Base-by-base conservation (phyloP, 2,113 vertebrate genomes). In the Alaudala cheleensis region DNA sequence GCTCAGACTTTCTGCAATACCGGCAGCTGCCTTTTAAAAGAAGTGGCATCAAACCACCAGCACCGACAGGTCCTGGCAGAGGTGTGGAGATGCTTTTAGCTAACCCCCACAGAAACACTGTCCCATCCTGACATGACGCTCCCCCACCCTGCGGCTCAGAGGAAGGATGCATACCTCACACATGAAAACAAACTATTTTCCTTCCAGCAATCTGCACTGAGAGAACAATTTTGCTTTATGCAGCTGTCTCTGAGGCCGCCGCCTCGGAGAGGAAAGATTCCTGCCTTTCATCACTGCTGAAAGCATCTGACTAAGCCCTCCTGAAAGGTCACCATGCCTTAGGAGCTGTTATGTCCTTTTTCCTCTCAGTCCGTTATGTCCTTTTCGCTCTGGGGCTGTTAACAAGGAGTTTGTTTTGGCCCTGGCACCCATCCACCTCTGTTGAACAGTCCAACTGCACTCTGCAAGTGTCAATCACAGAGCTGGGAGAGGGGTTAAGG, bases 211-310 rank as follows among this genome's bases (percentile, higher is more conserved):
- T 81, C 61, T 60, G 34, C n/a, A 11, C 80, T 4, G 47, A 86
- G 69, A 86, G 69, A 86, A 80, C 50, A 77, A 47, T 78, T 90
- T 47, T 20, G 19, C 39, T 86, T 78, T 81, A 77, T 84, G 86
- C 93, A 90, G 85, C 90, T 94, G 85, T 40, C 90, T 82, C 54
- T 29, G 71, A 65, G 71, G 70, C 60, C 1, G n/a, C 58, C 1
- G 0, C 62, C 37, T 37, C 37, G 37, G 65, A 74, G 54, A 91
- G 66, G 61, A 69, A 84, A 72, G 15, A 14, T 66, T 92, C 31
- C 81, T 85, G 87, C 74, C 95, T 92, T 88, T 87, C 86, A 31
- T 84, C 71, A 62, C 90, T 66, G 50, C 91, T 73, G 80, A 93
- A 86, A 93, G 78, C 80, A 67, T 83, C 94, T 94, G 92, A 49